Conservation (phyloP, 2,113 vertebrate species). For the Protomyctophum bolini region DNA sequence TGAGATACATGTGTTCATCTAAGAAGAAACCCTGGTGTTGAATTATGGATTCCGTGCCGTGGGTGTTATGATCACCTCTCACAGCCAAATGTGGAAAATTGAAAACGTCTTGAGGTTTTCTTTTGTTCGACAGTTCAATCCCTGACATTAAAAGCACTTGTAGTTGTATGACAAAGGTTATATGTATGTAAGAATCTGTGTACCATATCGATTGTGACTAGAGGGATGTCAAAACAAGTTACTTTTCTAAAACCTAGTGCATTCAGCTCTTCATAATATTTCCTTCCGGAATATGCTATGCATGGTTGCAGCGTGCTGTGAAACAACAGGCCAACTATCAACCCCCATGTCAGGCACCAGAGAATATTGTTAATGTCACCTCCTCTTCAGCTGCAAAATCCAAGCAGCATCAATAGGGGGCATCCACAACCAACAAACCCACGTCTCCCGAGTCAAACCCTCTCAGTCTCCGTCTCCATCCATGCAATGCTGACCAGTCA, state of each 20-base stretch:
- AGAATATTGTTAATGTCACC: not conserved
- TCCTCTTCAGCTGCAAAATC: not conserved
- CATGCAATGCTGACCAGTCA: not conserved
- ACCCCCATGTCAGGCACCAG: not conserved
- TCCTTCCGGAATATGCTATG: too few species aligned
- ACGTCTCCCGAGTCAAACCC: not conserved
- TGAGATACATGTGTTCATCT: not conserved
- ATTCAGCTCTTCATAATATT: too few species aligned
- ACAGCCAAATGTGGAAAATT: slow-evolving; percentile 16
- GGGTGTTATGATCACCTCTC: not conserved
- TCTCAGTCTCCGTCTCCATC: not conserved
- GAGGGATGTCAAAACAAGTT: too few species aligned
- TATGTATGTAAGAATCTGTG: too few species aligned
- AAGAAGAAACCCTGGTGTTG: slow-evolving; percentile 1
- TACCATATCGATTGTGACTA: too few species aligned
- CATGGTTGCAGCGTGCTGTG: too few species aligned
- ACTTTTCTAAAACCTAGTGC: too few species aligned
- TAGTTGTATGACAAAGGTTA: too few species aligned
- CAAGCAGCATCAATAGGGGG: not conserved
- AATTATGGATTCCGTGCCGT: slow-evolving; percentile 23
- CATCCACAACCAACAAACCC: not conserved
- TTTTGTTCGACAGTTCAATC: too few species aligned
- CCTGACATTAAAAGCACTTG: too few species aligned
- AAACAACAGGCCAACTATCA: too few species aligned
- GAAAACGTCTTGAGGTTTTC: slow-evolving; percentile 10